Evolutionary conservation across 2,113 vertebrate genomes (phyloP).

Genomic region (Gavialis gangeticus): DNA sequence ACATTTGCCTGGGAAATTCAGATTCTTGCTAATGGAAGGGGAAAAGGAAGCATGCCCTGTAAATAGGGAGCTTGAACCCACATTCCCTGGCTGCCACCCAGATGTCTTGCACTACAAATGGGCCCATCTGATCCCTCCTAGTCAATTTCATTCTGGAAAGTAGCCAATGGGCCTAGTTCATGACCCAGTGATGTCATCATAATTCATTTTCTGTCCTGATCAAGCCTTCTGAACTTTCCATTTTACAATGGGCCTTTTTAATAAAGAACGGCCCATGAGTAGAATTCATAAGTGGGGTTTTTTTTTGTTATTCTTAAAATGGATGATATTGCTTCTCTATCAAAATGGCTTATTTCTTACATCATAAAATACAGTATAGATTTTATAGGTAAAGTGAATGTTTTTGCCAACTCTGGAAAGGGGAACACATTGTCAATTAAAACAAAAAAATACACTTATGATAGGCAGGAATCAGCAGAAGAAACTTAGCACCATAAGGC

Average conservation of each 20-base stretch:
- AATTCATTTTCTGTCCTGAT: slow-evolving; percentile 82
- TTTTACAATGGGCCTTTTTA: slow-evolving; percentile 85
- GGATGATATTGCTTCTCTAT: slow-evolving; percentile 64
- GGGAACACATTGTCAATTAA: not conserved
- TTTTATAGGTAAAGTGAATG: slow-evolving; percentile 57
- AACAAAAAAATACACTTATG: not conserved
- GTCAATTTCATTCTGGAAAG: slow-evolving; percentile 86
- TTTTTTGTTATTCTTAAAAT: slow-evolving; percentile 68
- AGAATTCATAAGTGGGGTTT: slow-evolving; percentile 81
- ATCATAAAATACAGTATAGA: slow-evolving; percentile 58
- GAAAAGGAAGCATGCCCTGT: slow-evolving; percentile 73
- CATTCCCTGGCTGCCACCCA: slow-evolving; percentile 80
- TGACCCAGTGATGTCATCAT: slow-evolving; percentile 84
- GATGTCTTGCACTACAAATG: slow-evolving; percentile 75
- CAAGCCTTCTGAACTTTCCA: slow-evolving; percentile 83
- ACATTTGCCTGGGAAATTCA: slow-evolving; percentile 64
- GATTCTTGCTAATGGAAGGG: slow-evolving; percentile 72
- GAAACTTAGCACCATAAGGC: not conserved
- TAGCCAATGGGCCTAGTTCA: slow-evolving; percentile 84
- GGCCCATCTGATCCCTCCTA: slow-evolving; percentile 81
- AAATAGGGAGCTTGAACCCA: slow-evolving; percentile 83
- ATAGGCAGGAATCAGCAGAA: not conserved
- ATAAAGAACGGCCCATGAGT: slow-evolving; percentile 80
- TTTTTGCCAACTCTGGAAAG: slow-evolving; percentile 45
- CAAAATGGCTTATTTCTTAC: slow-evolving; percentile 74